Base-by-base conservation (phyloP, 2,888 invertebrate genomes). In the Drosophila prolongata region DNA sequence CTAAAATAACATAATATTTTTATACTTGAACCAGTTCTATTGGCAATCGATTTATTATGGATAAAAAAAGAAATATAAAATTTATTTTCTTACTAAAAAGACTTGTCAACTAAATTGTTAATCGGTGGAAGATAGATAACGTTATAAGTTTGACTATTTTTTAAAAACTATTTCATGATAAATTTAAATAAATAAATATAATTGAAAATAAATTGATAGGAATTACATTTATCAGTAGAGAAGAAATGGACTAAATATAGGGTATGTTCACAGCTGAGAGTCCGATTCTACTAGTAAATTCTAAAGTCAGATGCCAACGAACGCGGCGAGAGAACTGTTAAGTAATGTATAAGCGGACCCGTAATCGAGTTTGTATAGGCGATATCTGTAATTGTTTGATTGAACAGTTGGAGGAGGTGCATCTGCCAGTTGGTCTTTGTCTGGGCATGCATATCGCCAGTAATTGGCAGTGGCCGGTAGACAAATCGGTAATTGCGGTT, bases 401-500 rank as follows among this genome's bases (percentile, higher is more conserved):
- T 55, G 66, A 66, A 66, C 66, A 68, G 65, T 67, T 46, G 67
- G 37, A 16, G 24, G 46, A 8, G 59, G 42, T 46, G 65, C 54
- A 54, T 53, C 53, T 66, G 66, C 44, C 34, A 16, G 35, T 35
- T 11, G 43, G 24, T 16, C 43, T 60, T 60, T 66, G 34, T 47
- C 52, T 66, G 44, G 69, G 57, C 67, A 69, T 67, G 67, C 57
- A 67, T 67, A 69, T 69, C 24, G 70, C 9, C 19, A 16, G 54
- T 66, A 66, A 66, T 66, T 66, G 66, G 67, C 58, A 34, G 43
- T 46, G 68, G 34, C 43, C 70, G 70, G 59, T 70, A 68, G 67
- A 44, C 67, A 70, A 59, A 70, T 68, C 58, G 70, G 59, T 58
- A 70, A 68, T 68, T 50, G 67, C 58, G 44, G 24, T 68, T 68